Evolutionary conservation across 2,113 vertebrate genomes (phyloP).

Genomic region (Sclerurus mexicanus): DNA sequence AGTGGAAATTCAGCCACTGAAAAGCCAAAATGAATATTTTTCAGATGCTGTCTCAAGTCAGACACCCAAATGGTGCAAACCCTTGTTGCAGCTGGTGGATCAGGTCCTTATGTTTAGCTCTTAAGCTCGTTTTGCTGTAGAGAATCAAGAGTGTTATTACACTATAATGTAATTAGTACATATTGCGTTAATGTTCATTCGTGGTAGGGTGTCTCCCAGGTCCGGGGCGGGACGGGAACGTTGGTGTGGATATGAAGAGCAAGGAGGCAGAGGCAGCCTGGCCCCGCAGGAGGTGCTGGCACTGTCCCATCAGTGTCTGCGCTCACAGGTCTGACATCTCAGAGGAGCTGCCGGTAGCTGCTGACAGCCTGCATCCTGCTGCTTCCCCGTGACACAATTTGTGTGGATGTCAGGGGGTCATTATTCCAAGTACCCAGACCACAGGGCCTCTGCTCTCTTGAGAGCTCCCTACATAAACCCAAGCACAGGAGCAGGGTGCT

Average conservation of each 20-base stretch:
- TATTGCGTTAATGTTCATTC: background rate
- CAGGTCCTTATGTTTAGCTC: background rate
- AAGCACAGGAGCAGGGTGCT: background rate
- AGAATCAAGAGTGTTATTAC: background rate
- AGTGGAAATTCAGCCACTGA: background rate
- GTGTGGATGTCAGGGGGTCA: background rate
- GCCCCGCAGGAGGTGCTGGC: background rate
- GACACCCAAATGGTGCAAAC: background rate
- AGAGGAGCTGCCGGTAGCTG: background rate
- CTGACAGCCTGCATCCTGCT: background rate
- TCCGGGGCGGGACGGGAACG: background rate
- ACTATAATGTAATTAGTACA: background rate
- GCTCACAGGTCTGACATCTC: background rate
- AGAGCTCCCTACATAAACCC: background rate
- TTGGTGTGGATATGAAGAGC: fast-evolving
- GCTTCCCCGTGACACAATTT: background rate
- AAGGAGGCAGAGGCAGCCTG: background rate
- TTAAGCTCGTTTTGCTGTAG: background rate
- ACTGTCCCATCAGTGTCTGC: background rate
- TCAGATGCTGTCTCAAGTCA: background rate
- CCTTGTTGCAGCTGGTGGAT: background rate
- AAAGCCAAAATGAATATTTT: background rate
- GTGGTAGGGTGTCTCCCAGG: background rate
- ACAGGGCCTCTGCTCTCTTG: background rate
- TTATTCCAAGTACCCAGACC: background rate